Percentiles rank a stretch among this genome's conserved stretches.
phyloP scores from a whole-genome alignment of 2,113 vertebrate species.

The Jacana jacana region DNA sequence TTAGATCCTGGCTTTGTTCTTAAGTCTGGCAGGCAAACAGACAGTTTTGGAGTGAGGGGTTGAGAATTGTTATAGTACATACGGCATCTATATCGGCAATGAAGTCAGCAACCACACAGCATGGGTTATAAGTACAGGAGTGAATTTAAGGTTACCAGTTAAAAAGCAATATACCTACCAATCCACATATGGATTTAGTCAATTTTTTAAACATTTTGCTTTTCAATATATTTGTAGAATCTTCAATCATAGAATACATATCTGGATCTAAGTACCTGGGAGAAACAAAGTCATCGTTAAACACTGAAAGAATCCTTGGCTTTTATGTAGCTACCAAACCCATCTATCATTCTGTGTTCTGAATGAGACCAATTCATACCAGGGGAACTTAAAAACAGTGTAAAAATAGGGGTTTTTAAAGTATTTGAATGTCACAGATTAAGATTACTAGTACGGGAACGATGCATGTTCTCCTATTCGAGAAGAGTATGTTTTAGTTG shows the following conservation, averaged over 20 bases:
- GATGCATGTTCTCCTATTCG: neutral
- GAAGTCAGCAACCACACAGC: neutral
- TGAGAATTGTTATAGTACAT: neutral
- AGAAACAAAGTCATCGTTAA: neutral
- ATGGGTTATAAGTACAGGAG: neutral
- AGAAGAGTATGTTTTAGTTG: neutral
- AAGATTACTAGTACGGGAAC: neutral
- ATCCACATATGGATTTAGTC: constrained; percentile 90
- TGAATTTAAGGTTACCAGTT: neutral
- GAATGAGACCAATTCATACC: neutral
- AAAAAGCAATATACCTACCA: constrained; percentile 78
- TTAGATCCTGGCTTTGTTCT: neutral
- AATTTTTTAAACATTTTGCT: constrained; percentile 92
- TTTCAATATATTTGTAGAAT: constrained; percentile 80
- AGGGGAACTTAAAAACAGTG: neutral
- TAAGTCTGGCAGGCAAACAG: neutral
- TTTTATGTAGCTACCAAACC: neutral
- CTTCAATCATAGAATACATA: constrained; percentile 95
- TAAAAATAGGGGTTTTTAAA: neutral
- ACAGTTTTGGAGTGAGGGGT: neutral
- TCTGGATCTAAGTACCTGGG: constrained; percentile 94
- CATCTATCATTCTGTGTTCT: neutral
- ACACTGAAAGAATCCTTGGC: neutral
- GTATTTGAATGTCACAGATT: neutral
- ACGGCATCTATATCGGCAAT: neutral